phyloP scores from a whole-genome alignment of 2,888 invertebrate genomes.

The Muschampia plurimacula region DNA sequence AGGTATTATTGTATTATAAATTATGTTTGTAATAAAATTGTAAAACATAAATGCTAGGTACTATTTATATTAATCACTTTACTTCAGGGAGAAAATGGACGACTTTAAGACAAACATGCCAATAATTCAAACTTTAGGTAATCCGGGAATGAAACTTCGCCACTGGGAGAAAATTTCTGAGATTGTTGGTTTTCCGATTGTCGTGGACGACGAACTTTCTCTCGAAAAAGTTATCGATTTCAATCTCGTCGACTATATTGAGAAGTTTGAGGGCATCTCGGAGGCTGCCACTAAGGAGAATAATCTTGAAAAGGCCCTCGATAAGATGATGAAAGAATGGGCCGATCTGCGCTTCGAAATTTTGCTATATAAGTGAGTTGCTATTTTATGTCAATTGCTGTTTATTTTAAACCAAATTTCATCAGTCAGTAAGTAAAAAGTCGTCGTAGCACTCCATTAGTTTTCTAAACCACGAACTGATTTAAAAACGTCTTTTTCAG shows the following conservation, averaged over 20 bases:
- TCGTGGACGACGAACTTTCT: conserved; percentile 92
- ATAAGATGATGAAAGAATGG: conserved; percentile 97
- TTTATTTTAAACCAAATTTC: too few species aligned
- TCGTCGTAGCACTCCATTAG: not conserved
- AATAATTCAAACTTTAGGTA: conserved; percentile 96
- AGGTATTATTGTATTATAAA: conserved; percentile 57
- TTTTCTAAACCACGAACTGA: not conserved
- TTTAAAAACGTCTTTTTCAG: conserved; percentile 63
- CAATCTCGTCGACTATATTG: conserved; percentile 94
- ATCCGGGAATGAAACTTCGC: conserved; percentile 95
- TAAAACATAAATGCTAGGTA: too few species aligned
- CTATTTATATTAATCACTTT: not conserved
- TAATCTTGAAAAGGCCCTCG: conserved; percentile 94
- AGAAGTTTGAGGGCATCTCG: conserved; percentile 96
- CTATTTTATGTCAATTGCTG: not conserved
- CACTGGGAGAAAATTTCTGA: conserved; percentile 98
- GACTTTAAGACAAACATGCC: conserved; percentile 95
- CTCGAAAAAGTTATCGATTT: conserved; percentile 95
- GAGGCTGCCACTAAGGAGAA: conserved; percentile 98
- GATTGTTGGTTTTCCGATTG: conserved; percentile 96
- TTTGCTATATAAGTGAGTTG: conserved; percentile 88
- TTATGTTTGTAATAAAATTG: not conserved
- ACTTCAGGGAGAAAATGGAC: conserved; percentile 89
- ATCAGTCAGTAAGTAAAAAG: too few species aligned
- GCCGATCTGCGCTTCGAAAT: conserved; percentile 91